Evolutionary conservation across 2,888 invertebrate species (phyloP).

Genomic region (Aporophyla nigra): DNA sequence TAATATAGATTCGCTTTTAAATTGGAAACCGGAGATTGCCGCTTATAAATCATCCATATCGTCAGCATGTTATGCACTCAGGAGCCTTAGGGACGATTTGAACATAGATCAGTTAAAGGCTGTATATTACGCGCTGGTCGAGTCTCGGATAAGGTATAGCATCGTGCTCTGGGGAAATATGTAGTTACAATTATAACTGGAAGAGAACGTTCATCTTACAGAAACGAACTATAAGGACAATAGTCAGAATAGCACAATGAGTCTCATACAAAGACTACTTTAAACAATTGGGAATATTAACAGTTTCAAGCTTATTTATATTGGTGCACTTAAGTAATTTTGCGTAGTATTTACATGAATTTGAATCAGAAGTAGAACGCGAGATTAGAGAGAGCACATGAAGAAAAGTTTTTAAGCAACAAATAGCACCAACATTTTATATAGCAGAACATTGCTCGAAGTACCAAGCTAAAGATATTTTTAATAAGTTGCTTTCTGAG

Average conservation of each 20-base stretch:
- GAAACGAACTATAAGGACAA: background rate
- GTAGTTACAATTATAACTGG: slow-evolving; percentile 1
- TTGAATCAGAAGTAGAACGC: background rate
- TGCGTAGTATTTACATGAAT: background rate
- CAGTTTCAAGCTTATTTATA: background rate
- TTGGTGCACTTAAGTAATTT: background rate
- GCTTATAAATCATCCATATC: background rate
- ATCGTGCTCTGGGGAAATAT: background rate
- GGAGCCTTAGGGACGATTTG: background rate
- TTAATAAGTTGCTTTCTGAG: slow-evolving; percentile 1
- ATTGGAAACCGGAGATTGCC: background rate
- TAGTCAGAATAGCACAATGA: background rate
- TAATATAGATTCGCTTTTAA: background rate
- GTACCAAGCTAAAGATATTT: slow-evolving; percentile 4
- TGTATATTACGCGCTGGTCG: background rate
- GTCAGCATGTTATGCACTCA: background rate
- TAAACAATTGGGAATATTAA: background rate
- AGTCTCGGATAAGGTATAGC: background rate
- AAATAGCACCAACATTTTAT: background rate
- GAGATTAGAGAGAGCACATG: background rate
- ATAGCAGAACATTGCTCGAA: background rate
- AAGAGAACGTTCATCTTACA: background rate
- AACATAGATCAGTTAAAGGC: background rate
- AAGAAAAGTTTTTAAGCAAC: background rate
- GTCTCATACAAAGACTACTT: background rate